A percentile compares a stretch with the other conserved stretches of the same genome.
These are phyloP conservation scores for Drosophila nigrodunni DNA, from an alignment of 1,140 invertebrate genomes.

Conservation along the genomic window DNA sequence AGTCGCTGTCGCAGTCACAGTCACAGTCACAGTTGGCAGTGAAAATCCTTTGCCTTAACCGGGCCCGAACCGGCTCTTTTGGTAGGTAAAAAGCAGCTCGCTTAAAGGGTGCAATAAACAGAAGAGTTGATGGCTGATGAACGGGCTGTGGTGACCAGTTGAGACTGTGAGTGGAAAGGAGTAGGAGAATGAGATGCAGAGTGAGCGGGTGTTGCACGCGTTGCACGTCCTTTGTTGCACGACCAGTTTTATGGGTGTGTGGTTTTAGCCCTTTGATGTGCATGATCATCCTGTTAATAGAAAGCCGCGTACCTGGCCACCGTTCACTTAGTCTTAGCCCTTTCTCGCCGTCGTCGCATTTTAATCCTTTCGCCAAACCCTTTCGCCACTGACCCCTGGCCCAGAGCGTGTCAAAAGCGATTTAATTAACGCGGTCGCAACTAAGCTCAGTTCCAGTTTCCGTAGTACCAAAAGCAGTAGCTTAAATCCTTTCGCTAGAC, in stretches of 20 bases:
- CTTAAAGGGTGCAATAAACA: constrained; percentile 72
- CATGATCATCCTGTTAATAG: constrained; percentile 84
- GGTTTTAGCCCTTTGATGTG: constrained; percentile 84
- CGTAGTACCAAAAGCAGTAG: constrained; percentile 23
- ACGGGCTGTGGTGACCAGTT: constrained; percentile 22
- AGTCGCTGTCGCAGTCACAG: no score
- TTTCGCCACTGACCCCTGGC: constrained; percentile 18
- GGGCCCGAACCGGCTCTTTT: neutral
- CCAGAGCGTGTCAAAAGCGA: constrained; percentile 78
- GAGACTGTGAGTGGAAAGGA: neutral
- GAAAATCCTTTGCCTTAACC: constrained; percentile 18
- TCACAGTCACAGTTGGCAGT: neutral
- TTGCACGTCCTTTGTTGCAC: constrained; percentile 67
- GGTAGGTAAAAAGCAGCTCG: constrained; percentile 65
- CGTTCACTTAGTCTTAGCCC: constrained; percentile 26
- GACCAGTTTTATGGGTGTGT: constrained; percentile 83
- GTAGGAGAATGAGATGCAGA: constrained; percentile 2
- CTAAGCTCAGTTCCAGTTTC: constrained; percentile 51
- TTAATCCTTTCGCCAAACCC: constrained; percentile 58
- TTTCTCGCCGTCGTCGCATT: constrained; percentile 15
- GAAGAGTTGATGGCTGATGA: constrained; percentile 61
- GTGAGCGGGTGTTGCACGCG: constrained; percentile 51
- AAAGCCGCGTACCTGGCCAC: constrained; percentile 57
- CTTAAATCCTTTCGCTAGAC: constrained; percentile 61
- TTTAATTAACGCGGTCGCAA: constrained; percentile 82